Percentiles rank a stretch among this genome's conserved stretches.
Evolutionary conservation across 2,888 invertebrate genomes (phyloP).

Genomic region (Onchidella celtica): DNA sequence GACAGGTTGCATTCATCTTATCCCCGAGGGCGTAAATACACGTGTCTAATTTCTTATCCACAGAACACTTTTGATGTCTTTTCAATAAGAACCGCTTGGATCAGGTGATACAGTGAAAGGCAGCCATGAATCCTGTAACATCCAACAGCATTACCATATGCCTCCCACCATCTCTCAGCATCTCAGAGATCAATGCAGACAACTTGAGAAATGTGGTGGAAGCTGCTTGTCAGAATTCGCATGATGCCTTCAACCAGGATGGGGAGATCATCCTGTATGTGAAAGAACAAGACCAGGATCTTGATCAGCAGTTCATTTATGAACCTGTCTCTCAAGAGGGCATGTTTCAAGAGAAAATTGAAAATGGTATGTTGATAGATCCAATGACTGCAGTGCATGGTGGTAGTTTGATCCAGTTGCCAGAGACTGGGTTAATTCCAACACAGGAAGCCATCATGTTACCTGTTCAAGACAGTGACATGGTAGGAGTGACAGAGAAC

Average conservation of each 20-base stretch:
- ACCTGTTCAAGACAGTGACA: conserved; percentile 1
- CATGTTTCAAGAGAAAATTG: conserved; percentile 38
- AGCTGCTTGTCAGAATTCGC: conserved; percentile 45
- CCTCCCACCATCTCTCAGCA: conserved; percentile 41
- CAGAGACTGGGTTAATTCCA: conserved; percentile 10
- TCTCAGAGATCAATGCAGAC: conserved; percentile 47
- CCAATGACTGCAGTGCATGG: conserved; percentile 27
- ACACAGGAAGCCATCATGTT: conserved; percentile 18
- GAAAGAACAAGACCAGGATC: conserved; percentile 38
- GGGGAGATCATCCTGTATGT: conserved; percentile 48
- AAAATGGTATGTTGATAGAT: conserved; percentile 30
- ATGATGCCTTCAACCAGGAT: conserved; percentile 31
- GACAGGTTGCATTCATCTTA: too few species aligned
- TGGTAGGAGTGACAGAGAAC: background rate
- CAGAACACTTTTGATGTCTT: too few species aligned
- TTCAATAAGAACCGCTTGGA: too few species aligned
- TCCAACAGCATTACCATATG: conserved; percentile 46
- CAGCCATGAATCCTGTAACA: conserved; percentile 24
- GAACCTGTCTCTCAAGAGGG: conserved; percentile 11
- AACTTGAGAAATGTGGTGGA: conserved; percentile 43
- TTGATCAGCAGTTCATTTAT: conserved; percentile 34
- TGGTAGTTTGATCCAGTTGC: conserved; percentile 26
- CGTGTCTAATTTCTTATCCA: too few species aligned
- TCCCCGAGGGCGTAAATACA: too few species aligned
- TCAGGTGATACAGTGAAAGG: too few species aligned